phyloP scores from a whole-genome alignment of 2,113 vertebrate genomes.

The Catharus minimus region DNA sequence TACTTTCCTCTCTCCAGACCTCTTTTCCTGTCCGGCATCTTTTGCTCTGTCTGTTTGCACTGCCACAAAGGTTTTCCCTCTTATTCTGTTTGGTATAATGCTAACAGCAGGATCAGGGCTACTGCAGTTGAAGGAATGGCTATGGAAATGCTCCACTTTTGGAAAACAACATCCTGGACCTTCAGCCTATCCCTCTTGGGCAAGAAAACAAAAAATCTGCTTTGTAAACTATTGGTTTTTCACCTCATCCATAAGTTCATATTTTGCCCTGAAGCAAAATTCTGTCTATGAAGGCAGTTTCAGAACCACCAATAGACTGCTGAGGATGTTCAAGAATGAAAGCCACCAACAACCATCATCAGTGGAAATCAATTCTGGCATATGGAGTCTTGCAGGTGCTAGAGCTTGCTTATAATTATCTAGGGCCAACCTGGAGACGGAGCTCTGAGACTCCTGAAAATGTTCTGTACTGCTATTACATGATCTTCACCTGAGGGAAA shows the following conservation, averaged over 20 bases:
- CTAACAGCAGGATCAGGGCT: background rate
- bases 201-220: background rate
- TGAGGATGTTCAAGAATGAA: background rate
- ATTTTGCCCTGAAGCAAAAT: background rate
- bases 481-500: background rate
- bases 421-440: background rate
- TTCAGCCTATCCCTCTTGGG: background rate
- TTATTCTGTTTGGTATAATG: background rate
- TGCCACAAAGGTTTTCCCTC: background rate
- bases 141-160: background rate
- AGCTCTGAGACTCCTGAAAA: background rate
- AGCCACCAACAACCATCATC: background rate
- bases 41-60: background rate
- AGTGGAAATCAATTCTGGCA: background rate
- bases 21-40: background rate
- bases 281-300: background rate
- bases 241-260: background rate
- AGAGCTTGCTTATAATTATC: background rate
- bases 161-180: background rate
- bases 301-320: background rate
- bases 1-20: background rate
- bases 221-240: background rate
- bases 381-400: background rate
- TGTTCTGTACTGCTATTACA: accelerated
- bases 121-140: background rate